phyloP scores from a whole-genome alignment of 2,113 vertebrate genomes.

The Anguilla japonica region DNA sequence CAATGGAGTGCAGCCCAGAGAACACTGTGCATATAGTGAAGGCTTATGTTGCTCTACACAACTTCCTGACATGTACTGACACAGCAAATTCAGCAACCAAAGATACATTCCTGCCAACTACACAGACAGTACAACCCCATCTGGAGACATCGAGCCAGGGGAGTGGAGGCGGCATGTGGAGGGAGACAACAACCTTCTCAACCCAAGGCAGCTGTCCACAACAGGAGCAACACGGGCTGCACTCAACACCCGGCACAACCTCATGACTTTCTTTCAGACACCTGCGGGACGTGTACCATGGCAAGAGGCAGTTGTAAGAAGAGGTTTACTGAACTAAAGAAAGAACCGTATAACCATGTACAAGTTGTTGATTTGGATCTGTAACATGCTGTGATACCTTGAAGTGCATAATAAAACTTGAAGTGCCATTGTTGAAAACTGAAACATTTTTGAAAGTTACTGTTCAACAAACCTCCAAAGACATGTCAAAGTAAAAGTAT shows the following conservation, averaged over 20 bases:
- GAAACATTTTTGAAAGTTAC: no score
- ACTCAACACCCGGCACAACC: no score
- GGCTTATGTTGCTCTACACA: conserved; percentile 13
- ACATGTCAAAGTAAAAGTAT: no score
- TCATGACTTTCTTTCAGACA: neutral
- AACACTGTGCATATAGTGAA: conserved; percentile 7
- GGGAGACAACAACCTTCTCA: neutral
- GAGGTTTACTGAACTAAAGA: neutral
- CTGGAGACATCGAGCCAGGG: neutral
- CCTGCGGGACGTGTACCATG: neutral
- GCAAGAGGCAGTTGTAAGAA: neutral
- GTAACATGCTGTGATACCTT: no score
- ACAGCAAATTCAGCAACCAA: neutral
- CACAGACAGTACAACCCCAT: neutral
- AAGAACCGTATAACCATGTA: no score
- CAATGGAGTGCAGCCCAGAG: neutral
- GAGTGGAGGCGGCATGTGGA: conserved; percentile 1
- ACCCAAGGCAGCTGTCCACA: neutral
- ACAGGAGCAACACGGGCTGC: neutral
- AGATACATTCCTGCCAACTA: neutral
- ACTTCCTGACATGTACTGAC: neutral
- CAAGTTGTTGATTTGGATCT: no score
- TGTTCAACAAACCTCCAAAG: no score
- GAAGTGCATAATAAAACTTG: no score
- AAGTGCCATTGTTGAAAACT: no score